Evolutionary conservation across 2,113 vertebrate genomes (phyloP).

Genomic region (Puffinus mauretanicus): DNA sequence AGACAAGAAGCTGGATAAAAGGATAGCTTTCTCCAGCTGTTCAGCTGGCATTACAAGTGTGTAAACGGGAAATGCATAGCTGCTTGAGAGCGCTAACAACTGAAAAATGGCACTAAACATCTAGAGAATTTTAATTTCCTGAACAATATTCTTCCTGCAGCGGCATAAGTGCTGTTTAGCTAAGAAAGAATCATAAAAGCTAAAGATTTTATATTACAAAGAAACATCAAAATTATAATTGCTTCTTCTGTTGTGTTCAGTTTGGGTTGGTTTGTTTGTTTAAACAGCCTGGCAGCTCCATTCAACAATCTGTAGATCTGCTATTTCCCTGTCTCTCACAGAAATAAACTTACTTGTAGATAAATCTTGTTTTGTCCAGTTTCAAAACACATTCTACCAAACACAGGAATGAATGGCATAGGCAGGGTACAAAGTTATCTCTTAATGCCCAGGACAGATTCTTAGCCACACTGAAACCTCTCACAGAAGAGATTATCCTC

Average conservation of each 20-base stretch:
- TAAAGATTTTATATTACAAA: not conserved
- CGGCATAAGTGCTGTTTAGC: not conserved
- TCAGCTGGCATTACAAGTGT: not conserved
- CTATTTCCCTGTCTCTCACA: not conserved
- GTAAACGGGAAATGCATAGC: not conserved
- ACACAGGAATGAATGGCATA: not conserved
- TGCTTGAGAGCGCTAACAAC: not conserved
- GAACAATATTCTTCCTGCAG: not conserved
- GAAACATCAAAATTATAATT: not conserved
- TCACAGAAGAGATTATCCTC: not conserved
- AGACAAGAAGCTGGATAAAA: not conserved
- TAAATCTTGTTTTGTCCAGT: not conserved
- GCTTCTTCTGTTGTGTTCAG: not conserved
- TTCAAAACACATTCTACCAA: not conserved
- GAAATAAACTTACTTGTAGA: not conserved
- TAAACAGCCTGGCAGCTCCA: not conserved
- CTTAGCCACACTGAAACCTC: not conserved
- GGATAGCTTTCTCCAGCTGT: not conserved
- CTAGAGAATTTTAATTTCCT: slow-evolving; percentile 40
- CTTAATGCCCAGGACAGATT: not conserved
- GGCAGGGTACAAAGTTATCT: not conserved
- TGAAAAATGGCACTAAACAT: not conserved
- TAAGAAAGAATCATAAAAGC: not conserved
- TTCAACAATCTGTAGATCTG: not conserved
- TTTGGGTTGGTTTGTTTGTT: not conserved